phyloP scores from a whole-genome alignment of 2,113 vertebrate genomes.

The Taurulus bubalis region DNA sequence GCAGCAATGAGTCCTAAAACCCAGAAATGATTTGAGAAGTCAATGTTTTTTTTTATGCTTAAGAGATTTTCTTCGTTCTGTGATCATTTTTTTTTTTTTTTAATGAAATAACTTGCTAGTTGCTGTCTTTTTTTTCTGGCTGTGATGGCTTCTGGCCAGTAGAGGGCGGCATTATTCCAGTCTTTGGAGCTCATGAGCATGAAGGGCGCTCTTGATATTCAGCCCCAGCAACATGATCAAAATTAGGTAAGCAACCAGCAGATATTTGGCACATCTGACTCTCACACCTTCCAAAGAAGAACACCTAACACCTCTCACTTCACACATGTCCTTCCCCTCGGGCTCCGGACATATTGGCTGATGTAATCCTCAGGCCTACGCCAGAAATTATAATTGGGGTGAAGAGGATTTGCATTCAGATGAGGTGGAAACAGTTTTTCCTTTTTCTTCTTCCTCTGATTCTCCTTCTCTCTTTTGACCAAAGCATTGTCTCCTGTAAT shows the following conservation, averaged over 20 bases:
- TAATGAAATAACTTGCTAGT: neutral
- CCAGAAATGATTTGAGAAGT: no score
- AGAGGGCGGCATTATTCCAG: constrained; percentile 62
- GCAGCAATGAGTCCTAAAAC: neutral
- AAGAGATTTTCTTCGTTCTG: no score
- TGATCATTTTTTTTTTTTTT: no score
- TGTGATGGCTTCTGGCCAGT: constrained; percentile 38
- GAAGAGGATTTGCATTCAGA: constrained; percentile 37
- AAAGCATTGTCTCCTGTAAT: constrained; percentile 55
- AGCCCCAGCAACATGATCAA: constrained; percentile 18
- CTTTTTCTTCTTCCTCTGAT: neutral
- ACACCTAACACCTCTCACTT: constrained; percentile 32
- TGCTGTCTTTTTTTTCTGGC: neutral
- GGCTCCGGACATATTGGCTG: constrained; percentile 8
- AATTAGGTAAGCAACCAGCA: constrained; percentile 35
- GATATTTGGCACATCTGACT: constrained; percentile 21
- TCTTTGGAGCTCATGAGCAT: neutral
- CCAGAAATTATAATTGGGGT: constrained; percentile 46
- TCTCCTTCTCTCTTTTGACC: constrained; percentile 26
- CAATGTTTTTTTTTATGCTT: no score
- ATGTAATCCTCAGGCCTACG: constrained; percentile 15
- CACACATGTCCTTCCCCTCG: constrained; percentile 40
- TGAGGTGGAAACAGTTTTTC: constrained; percentile 18
- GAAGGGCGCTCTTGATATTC: constrained; percentile 13
- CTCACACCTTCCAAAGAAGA: constrained; percentile 20